These are phyloP conservation scores for Drosophila pullipes DNA, from an alignment of 2,888 invertebrate genomes.

Conservation along the genomic window DNA sequence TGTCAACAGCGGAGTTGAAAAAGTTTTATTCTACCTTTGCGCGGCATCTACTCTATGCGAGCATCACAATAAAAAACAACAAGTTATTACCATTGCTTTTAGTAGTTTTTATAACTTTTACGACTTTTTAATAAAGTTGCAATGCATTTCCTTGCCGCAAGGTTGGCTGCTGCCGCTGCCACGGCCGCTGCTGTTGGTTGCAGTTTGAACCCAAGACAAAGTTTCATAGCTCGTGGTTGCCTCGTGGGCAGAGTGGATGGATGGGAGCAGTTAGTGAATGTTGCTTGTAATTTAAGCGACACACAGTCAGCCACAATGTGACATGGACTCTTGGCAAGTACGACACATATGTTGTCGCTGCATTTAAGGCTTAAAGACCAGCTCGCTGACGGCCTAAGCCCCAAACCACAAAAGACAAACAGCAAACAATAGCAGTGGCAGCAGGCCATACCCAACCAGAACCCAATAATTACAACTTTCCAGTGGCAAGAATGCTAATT, in stretches of 20 bases:
- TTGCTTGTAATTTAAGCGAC: constrained; percentile 48
- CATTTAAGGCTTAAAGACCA: constrained; percentile 66
- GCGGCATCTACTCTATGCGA: constrained; percentile 34
- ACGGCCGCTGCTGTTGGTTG: background rate
- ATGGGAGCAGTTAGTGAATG: constrained; percentile 24
- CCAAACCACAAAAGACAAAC: constrained; percentile 53
- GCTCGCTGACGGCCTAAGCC: constrained; percentile 68
- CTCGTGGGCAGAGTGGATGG: background rate
- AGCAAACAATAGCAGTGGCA: constrained; percentile 41
- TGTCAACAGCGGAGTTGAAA: constrained; percentile 38
- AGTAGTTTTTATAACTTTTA: constrained; percentile 80
- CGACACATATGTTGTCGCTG: constrained; percentile 56
- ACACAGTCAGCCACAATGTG: constrained; percentile 40
- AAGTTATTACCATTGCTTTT: constrained; percentile 79
- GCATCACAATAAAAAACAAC: constrained; percentile 67
- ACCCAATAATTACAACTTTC: constrained; percentile 49
- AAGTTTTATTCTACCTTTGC: constrained; percentile 55
- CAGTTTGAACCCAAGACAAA: constrained; percentile 66
- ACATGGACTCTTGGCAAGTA: constrained; percentile 37
- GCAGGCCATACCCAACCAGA: constrained; percentile 10
- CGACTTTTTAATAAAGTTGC: constrained; percentile 81
- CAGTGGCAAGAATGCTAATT: constrained; percentile 71
- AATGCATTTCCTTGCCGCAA: constrained; percentile 70
- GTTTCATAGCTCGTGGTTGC: constrained; percentile 55
- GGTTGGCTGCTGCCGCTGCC: background rate